A percentile compares a stretch with the other conserved stretches of the same genome.
These are phyloP conservation scores for Pygocentrus nattereri DNA, from an alignment of 2,797 vertebrate genomes.

Conservation along the genomic window DNA sequence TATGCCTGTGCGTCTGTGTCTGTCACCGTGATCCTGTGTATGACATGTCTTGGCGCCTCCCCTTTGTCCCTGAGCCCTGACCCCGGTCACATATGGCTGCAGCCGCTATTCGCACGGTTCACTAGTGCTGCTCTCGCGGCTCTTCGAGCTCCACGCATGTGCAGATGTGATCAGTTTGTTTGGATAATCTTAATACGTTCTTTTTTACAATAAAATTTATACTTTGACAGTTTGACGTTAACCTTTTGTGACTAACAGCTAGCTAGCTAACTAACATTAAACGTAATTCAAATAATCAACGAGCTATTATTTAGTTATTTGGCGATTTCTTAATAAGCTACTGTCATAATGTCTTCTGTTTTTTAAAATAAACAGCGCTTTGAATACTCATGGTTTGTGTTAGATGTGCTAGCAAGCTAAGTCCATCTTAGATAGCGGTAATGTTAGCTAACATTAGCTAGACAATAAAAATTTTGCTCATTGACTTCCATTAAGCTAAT, in stretches of 20 bases:
- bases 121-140: neutral
- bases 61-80: constrained; percentile 50
- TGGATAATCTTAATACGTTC: neutral
- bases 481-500: no score
- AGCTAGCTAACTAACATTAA: neutral
- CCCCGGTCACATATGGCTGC: neutral
- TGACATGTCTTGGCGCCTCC: constrained; percentile 58
- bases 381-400: no score
- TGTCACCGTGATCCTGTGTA: constrained; percentile 75
- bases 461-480: no score
- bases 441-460: no score
- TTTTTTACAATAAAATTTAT: no score
- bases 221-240: neutral
- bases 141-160: neutral
- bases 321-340: no score
- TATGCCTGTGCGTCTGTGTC: constrained; percentile 63
- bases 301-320: neutral
- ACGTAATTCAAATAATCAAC: neutral
- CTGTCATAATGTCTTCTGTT: no score
- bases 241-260: neutral
- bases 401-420: no score
- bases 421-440: no score
- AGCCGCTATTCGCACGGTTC: neutral
- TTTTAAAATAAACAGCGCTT: no score
- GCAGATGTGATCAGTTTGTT: neutral